Conservation (phyloP, 2,888 invertebrate genomes). For the Amiota communis region DNA sequence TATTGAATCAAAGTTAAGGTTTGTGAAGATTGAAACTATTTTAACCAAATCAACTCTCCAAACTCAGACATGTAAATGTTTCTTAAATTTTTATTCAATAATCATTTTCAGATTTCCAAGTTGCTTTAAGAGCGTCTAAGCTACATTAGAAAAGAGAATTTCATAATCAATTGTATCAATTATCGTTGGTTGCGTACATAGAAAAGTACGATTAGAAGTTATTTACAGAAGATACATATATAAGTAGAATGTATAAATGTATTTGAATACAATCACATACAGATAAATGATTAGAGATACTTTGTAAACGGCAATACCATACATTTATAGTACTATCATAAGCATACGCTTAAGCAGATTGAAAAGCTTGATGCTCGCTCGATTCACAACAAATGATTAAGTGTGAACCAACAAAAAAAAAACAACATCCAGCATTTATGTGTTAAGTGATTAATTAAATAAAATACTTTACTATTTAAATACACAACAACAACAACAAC, state of each 20-base stretch:
- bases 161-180: slow-evolving; percentile 8
- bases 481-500: background rate
- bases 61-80: too few relatives aligned
- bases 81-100: too few relatives aligned
- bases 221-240: background rate
- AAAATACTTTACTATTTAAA: slow-evolving; percentile 58
- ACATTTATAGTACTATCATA: background rate
- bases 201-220: background rate
- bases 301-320: background rate
- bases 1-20: too few relatives aligned
- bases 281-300: slow-evolving; percentile 20
- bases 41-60: too few relatives aligned
- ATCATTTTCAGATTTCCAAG: too few relatives aligned
- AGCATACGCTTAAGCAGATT: background rate
- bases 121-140: too few relatives aligned
- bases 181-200: slow-evolving; percentile 12
- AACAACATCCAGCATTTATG: slow-evolving; percentile 40
- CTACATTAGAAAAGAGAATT: background rate
- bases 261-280: background rate
- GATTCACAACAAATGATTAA: background rate
- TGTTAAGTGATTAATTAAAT: slow-evolving; percentile 66
- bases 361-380: background rate
- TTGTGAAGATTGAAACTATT: too few relatives aligned
- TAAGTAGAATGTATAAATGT: background rate
- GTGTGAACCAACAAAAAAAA: background rate